Conservation (phyloP, 2,113 vertebrate species). For the Saiga tatarica region DNA sequence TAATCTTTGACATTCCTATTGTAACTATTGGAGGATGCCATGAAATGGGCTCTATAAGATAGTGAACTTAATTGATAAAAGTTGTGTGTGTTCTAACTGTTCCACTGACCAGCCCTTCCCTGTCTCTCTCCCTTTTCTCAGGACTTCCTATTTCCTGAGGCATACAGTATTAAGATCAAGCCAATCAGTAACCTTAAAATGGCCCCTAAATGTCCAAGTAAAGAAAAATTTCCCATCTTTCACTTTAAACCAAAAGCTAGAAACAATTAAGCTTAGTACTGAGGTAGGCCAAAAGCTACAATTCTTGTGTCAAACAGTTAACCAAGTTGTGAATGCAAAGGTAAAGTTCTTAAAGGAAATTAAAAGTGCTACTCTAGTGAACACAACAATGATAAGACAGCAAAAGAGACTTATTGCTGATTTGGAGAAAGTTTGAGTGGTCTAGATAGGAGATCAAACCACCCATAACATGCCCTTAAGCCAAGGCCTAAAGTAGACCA, state of each 20-base stretch:
- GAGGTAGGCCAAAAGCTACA: background rate
- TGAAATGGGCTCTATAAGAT: background rate
- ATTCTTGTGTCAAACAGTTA: background rate
- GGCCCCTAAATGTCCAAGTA: background rate
- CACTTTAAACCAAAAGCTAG: background rate
- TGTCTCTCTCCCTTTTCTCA: background rate
- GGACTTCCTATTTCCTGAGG: background rate
- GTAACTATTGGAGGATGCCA: background rate
- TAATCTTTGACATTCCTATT: background rate
- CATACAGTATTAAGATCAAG: background rate
- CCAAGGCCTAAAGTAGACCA: background rate
- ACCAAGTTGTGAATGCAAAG: background rate
- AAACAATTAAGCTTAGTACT: background rate
- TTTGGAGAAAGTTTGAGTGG: background rate
- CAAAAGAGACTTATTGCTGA: background rate
- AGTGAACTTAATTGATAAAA: background rate
- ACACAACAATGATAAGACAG: background rate
- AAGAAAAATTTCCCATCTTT: background rate
- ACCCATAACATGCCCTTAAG: background rate
- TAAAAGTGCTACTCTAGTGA: background rate
- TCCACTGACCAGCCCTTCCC: background rate
- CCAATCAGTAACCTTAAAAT: background rate
- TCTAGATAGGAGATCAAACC: background rate
- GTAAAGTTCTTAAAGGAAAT: background rate
- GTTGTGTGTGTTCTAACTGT: background rate